Base-by-base conservation (phyloP, 2,113 vertebrate species). In the Halichoerus grypus region DNA sequence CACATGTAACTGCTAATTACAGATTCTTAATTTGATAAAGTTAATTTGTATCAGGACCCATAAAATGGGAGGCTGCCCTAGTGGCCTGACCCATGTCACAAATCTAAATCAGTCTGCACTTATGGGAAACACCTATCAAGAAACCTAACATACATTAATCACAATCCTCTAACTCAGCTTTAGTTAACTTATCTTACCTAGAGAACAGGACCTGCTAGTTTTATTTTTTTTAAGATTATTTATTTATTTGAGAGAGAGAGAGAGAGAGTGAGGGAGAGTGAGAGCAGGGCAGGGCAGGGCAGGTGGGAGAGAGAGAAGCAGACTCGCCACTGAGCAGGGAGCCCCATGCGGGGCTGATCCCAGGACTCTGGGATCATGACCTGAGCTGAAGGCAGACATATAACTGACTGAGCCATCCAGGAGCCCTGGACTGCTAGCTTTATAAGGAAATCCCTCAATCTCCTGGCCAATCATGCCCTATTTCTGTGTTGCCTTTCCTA, bases 11-110 rank as follows among this genome's bases (percentile, higher is more conserved):
- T 71, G 46, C 33, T 57, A 96, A 65, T 65, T 76, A 83, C 16
- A 86, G 71, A 91, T 88, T 94, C 42, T 92, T 63, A 81, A 74
- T 67, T 74, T 89, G 65, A 46, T 82, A 28, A 86, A 69, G 33
- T 51, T 88, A 88, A 51, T 94, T 36, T 39, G 53, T 81, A 82
- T 72, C 42, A 82, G 74, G 22, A 59, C 3, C 36, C 42, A 79
- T 28, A 59, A 87, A 94, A 94, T 8, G 51, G 39, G 22, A 88
- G 63, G 63, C 53, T 15, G 24, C 51, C 31, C 24, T 39, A 21
- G 7, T 28, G 36, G 31, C 92, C 11, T 8, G 4, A 31, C 28
- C 51, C 61, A 31, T 0, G 42, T 36, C 65, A 94, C 74, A 71
- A 94, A 80, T 36, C 49, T 36, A 53, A 28, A 1, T 49, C 61